Conservation (phyloP, 1,140 invertebrate species). For the Scaptomyza graminum region DNA sequence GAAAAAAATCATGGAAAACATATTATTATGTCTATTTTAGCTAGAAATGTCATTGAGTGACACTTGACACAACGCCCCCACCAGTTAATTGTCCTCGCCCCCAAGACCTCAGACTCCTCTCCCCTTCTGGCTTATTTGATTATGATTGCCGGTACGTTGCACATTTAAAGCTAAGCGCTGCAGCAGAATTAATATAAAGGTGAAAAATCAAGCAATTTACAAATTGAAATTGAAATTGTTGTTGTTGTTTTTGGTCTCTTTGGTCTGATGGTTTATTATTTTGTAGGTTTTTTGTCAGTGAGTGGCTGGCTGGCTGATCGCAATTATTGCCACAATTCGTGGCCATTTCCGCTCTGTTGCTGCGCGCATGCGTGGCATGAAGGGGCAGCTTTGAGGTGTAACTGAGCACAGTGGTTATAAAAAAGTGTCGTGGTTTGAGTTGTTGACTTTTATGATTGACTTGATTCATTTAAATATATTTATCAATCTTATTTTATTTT, state of each 20-base stretch:
- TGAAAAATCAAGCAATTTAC: conserved; percentile 40
- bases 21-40: conserved; percentile 69
- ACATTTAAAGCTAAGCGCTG: conserved; percentile 25
- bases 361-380: conserved; percentile 21
- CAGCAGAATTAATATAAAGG: conserved; percentile 51
- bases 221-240: conserved; percentile 45
- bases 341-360: conserved; percentile 62
- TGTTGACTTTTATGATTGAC: not conserved
- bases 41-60: conserved; percentile 73
- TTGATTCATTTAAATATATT: too few species aligned
- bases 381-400: not conserved
- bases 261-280: conserved; percentile 17
- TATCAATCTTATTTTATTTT: too few species aligned
- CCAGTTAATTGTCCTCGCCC: not conserved
- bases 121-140: conserved; percentile 22
- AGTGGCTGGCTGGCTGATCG: conserved; percentile 39
- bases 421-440: not conserved
- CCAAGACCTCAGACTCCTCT: too few species aligned
- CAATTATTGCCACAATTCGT: conserved; percentile 70
- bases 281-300: conserved; percentile 18
- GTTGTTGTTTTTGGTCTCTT: conserved; percentile 1
- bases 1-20: conserved; percentile 38
- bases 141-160: conserved; percentile 51
- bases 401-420: conserved; percentile 31
- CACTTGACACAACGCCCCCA: conserved; percentile 53